Base-by-base conservation (phyloP, 1,140 invertebrate species). In the Drosophila arizonae region DNA sequence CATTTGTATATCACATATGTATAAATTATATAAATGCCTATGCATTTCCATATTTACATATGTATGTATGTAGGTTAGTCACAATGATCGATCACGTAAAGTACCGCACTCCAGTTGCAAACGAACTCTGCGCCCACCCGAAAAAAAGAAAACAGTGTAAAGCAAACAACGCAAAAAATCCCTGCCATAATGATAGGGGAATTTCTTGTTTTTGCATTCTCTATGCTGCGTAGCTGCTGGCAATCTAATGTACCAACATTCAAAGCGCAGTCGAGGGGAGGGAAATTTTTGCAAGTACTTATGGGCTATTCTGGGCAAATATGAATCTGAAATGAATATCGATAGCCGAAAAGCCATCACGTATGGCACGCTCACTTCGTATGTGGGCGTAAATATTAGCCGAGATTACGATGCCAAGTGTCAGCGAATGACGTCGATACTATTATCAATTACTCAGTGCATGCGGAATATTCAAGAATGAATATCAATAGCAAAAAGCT, bases 11-110 rank as follows among this genome's bases (percentile, higher is more conserved):
- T 13, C 1, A 33, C n/a, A 55, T 48, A 33, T 48, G n/a, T 15
- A 26, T 33, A 30, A 3, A 21, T 39, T 50, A 36, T 39, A 24
- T 28, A 28, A 15, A 11, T 28, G 11, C 56, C 6, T 50, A 36
- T 43, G 8, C 9, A 15, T 10, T 33, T 39, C 15, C 54, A 50
- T 57, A 68, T 24, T 24, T 24, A 33, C 21, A 55, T 48, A 33
- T 39, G n/a, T 15, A 26, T 33, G 21, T 24, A 68, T 45, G 26
- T 57, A 63, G 45, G 68, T 50, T 61, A 68, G 64, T 72, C 50
- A 61, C 69, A 72, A 33, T 72, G 54, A 55, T 15, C 70, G 70
- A 72, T 68, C 55, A 72, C 64, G 33, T 50, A 61, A 68, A 72
- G 64, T 72, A 56, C 56, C 48, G 24, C 64, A 41, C 50, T 61